A percentile compares a stretch with the other conserved stretches of the same genome.
phyloP scores from a whole-genome alignment of 2,113 vertebrate species.

The Grus americana region DNA sequence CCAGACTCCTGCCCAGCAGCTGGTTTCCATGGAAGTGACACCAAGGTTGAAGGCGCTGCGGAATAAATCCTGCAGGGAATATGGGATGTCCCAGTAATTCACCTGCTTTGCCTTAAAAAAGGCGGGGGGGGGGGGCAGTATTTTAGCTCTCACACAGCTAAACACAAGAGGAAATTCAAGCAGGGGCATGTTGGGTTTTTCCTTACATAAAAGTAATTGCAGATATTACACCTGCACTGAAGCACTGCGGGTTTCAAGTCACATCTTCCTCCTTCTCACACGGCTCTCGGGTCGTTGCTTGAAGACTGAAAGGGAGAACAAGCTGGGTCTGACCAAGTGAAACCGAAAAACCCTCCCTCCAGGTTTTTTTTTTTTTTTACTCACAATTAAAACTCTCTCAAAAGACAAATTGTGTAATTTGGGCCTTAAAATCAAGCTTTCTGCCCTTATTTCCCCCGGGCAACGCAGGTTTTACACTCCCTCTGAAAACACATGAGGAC shows the following conservation, averaged over 20 bases:
- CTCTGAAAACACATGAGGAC: not conserved
- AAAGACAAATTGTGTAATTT: not conserved
- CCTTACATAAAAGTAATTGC: too few relatives aligned
- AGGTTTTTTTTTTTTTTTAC: not conserved
- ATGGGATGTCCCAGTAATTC: not conserved
- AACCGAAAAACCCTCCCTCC: not conserved
- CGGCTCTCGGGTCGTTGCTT: not conserved
- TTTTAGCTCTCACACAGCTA: not conserved
- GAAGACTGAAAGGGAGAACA: not conserved
- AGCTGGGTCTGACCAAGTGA: not conserved
- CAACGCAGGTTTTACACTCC: not conserved
- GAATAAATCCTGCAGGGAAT: not conserved
- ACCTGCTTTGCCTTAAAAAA: not conserved
- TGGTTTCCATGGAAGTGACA: not conserved
- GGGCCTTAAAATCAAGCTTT: too few relatives aligned
- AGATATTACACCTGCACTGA: too few relatives aligned
- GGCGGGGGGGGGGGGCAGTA: accelerated
- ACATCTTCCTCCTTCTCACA: too few relatives aligned
- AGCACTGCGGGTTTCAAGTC: too few relatives aligned
- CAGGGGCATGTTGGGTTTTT: too few relatives aligned
- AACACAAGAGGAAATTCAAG: too few relatives aligned
- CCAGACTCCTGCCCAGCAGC: accelerated
- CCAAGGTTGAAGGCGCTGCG: not conserved
- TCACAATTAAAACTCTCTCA: not conserved
- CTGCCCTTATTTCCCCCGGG: not conserved